phyloP scores from a whole-genome alignment of 2,113 vertebrate genomes.

The Origma solitaria region DNA sequence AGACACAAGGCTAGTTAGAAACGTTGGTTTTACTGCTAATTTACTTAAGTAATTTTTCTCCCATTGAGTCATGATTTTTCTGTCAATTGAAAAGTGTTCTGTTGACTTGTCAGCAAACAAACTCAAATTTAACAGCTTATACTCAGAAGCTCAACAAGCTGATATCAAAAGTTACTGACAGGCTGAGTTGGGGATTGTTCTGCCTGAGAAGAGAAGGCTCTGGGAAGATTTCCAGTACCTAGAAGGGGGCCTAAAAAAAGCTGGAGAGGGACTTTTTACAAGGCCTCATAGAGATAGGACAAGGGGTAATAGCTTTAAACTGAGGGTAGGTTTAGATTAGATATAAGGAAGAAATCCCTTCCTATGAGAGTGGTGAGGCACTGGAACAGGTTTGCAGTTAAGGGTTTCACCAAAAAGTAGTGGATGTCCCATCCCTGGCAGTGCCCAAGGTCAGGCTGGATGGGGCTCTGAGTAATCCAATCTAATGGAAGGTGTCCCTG shows the following conservation, averaged over 20 bases:
- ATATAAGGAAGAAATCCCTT: neutral
- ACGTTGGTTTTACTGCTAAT: neutral
- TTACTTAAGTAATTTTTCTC: neutral
- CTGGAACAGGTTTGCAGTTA: neutral
- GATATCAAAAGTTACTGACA: neutral
- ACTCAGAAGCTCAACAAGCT: neutral
- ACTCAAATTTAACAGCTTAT: neutral
- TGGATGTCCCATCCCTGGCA: neutral
- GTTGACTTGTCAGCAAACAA: neutral
- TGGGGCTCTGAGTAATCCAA: neutral
- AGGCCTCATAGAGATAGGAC: neutral
- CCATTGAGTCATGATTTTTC: neutral
- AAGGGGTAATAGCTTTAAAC: neutral
- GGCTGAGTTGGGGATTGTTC: neutral
- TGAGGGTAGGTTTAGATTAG: neutral
- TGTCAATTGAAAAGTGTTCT: neutral
- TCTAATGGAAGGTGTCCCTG: neutral
- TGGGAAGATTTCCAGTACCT: neutral
- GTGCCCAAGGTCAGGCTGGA: neutral
- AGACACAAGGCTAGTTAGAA: neutral
- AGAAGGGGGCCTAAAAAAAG: neutral
- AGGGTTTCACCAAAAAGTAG: neutral
- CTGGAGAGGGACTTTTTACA: neutral
- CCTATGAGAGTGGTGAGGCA: neutral
- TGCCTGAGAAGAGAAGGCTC: neutral